A percentile compares a stretch with the other conserved stretches of the same genome.
phyloP scores from a whole-genome alignment of 2,888 invertebrate genomes.

The Cryptus viduatorius region DNA sequence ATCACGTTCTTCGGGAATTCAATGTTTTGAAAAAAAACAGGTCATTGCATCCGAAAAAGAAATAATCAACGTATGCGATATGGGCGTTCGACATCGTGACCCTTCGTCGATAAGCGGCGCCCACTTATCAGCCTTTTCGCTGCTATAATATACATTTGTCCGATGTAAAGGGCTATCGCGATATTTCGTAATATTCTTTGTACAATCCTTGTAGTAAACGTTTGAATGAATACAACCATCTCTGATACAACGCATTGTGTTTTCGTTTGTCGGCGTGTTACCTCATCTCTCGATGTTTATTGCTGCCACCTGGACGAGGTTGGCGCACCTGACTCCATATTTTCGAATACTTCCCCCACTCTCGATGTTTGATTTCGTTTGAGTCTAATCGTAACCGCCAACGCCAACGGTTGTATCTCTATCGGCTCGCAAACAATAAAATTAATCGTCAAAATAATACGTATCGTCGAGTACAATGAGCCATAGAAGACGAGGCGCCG shows the following conservation, averaged over 20 bases:
- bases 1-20: conserved; percentile 73
- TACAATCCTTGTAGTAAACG: too few species aligned
- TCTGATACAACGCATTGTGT: too few species aligned
- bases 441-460: not conserved
- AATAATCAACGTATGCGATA: conserved; percentile 6
- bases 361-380: conserved; percentile 44
- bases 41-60: conserved; percentile 19
- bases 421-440: conserved; percentile 1
- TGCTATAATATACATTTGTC: too few species aligned
- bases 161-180: too few species aligned
- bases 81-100: too few species aligned
- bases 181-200: not conserved
- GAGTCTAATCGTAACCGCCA: conserved; percentile 47
- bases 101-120: too few species aligned
- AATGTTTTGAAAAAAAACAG: conserved; percentile 71
- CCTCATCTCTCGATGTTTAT: not conserved
- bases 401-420: conserved; percentile 39
- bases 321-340: conserved; percentile 34
- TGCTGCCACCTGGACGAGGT: not conserved
- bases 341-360: conserved; percentile 16
- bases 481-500: conserved; percentile 51
- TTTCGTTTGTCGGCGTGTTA: too few species aligned
- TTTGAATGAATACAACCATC: too few species aligned
- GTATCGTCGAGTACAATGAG: conserved; percentile 31
- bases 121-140: too few species aligned